phyloP scores from a whole-genome alignment of 1,140 invertebrate species.

The Cephus cinctus region DNA sequence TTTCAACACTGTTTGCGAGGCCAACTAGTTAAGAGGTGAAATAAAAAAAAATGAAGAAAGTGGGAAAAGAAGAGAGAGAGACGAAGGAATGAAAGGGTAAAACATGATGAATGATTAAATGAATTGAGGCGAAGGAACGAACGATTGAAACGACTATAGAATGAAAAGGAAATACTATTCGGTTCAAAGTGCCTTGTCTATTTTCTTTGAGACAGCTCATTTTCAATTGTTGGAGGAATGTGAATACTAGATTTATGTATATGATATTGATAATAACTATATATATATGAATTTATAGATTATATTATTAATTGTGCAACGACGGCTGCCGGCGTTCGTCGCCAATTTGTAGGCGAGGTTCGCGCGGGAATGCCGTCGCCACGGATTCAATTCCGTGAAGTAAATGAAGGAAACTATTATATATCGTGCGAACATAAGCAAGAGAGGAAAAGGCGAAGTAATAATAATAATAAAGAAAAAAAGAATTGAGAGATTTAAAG shows the following conservation, averaged over 20 bases:
- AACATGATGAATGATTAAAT: too few species aligned
- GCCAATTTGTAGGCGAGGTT: too few species aligned
- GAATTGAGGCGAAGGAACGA: too few species aligned
- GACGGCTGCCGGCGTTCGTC: too few species aligned
- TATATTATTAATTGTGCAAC: conserved; percentile 22
- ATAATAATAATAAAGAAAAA: conserved; percentile 15
- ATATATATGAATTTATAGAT: conserved; percentile 19
- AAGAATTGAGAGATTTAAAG: conserved; percentile 11
- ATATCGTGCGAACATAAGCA: conserved; percentile 19
- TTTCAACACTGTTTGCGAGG: conserved; percentile 40
- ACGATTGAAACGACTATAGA: conserved; percentile 9
- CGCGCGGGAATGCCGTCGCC: too few species aligned
- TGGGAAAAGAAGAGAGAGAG: too few species aligned
- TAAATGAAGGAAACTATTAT: too few species aligned
- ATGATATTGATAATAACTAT: conserved; percentile 25
- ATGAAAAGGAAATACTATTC: conserved; percentile 34
- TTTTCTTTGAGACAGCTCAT: conserved; percentile 55
- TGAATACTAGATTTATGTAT: conserved; percentile 46
- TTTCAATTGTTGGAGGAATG: conserved; percentile 54
- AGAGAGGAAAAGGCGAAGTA: conserved; percentile 1
- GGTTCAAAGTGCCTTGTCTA: conserved; percentile 56
- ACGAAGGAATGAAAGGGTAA: too few species aligned
- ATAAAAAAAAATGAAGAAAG: conserved; percentile 19
- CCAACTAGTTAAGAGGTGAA: conserved; percentile 47
- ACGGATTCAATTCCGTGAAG: too few species aligned